Conservation (phyloP, 1,140 invertebrate genomes). For the Drosophila quadrilineata region DNA sequence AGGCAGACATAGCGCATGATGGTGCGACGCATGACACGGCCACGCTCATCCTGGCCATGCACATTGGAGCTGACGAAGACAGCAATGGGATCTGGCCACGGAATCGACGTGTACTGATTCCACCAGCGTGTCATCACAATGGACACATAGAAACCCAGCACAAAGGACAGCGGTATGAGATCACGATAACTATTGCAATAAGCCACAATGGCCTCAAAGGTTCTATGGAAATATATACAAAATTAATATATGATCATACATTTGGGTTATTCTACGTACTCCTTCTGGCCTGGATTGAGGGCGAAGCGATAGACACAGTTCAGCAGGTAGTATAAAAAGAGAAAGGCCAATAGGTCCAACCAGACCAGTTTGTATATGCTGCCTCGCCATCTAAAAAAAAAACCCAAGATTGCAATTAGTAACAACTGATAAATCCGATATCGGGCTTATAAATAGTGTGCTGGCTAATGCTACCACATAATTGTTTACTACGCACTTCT, state of each 20-base stretch:
- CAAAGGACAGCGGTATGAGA: conserved; percentile 92
- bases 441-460: conserved; percentile 54
- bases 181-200: conserved; percentile 92
- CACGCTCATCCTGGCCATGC: conserved; percentile 89
- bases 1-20: conserved; percentile 93
- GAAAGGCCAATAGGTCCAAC: conserved; percentile 94
- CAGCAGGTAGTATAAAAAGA: conserved; percentile 91
- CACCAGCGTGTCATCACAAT: conserved; percentile 97
- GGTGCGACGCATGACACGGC: conserved; percentile 92
- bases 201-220: conserved; percentile 88
- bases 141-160: conserved; percentile 95
- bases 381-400: conserved; percentile 93
- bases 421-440: too few species aligned
- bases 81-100: conserved; percentile 92
- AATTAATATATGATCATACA: not conserved
- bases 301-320: conserved; percentile 93
- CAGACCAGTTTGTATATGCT: conserved; percentile 98
- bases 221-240: conserved; percentile 74
- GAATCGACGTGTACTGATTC: conserved; percentile 91
- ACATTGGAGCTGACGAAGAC: conserved; percentile 86
- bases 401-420: too few species aligned
- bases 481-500: conserved; percentile 13
- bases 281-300: conserved; percentile 89
- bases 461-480: conserved; percentile 2
- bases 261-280: conserved; percentile 83